Evolutionary conservation across 2,888 invertebrate species (phyloP), one percentile per base, ranked within the genome.

Genomic region (Cancer borealis): DNA sequence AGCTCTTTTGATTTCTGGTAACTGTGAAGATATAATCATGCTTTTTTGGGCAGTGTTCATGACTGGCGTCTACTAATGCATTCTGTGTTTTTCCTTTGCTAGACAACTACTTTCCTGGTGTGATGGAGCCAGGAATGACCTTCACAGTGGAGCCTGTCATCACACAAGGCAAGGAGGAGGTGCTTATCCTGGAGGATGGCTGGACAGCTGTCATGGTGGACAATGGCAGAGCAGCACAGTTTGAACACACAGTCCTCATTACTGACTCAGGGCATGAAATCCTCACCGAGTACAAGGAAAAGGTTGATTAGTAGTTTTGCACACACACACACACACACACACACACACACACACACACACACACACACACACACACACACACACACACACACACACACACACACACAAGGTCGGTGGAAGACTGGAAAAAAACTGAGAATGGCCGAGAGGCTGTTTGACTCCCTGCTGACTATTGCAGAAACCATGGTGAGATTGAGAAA

Each of bases 111-210:
- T 94, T 96, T 95, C 95, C 96, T 14, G 96, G 96, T 10, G 87
- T 92, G 5, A 99, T 99, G 99, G 96, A 97, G 96, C 97, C 98
- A 3, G 99, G 99, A n/a, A 99, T 99, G 98, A 98, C 98, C 0
- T 99, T 99, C 96, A 99, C 99, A 0, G 98, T 99, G 96, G 99
- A 99, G 96, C 99, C 99, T 14, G 98, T 98, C 12, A 96, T 99
- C 26, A 97, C 98, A 1, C 98, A 98, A 96, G 97, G 97, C 4
- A 93, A 91, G 45, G 94, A 95, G 30, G 96, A 96, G 14, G 96
- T 98, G 1, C 97, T 97, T 46, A 97, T 98, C 95, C 97, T 98
- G 26, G 98, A 98, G 92, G 99, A 99, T 96, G 98, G 98, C 0
- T 99, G 99, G 99, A 99, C 99, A 0, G 98, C 98, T 0, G 97